Evolutionary conservation across 2,797 vertebrate genomes (phyloP), one percentile per base, ranked within the genome.

Genomic region (Glyptemys insculpta): DNA sequence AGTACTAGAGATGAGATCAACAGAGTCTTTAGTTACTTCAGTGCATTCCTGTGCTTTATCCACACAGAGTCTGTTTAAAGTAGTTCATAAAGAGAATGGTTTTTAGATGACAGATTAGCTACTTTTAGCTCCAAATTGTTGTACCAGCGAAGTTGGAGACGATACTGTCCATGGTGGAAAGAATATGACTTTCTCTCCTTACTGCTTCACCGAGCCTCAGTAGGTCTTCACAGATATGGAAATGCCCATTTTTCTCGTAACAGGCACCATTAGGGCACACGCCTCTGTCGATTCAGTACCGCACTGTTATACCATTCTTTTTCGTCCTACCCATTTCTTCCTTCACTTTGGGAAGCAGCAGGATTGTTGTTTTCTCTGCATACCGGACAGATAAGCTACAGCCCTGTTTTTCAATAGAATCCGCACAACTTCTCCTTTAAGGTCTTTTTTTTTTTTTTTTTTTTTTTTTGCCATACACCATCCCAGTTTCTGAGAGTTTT

Each of bases 371-470:
- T 27, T 12, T 49, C 27, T 47, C 27, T 47, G 74, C 49, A 34
- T 37, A 8, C 49, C 44, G 78, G 50, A 53, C n/a, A 59, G 4
- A 47, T 18, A 31, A 49, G 27, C 15, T 16, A 78, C 29, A 49
- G 44, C 14, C 41, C 41, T 8, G 14, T 15, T 29, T 49, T 74
- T 74, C 72, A 44, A 44, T 25, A 25, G 41, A 74, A 44, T 74
- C 41, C 18, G 1, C 5, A 52, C 4, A 15, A 49, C 27, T 5
- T 52, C 41, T 52, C 49, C 18, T 57, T 34, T 79, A 44, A 88
- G 72, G 16, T 4, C 19, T 1, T 0, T 0, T 54, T 74, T 59
- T 79, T 1, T 1, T 0, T 65, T 76, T 72, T 79, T 52, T 74
- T 59, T 79, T 1, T 0, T 0, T 65, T 76, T 72, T 76, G 37